phyloP scores from a whole-genome alignment of 23 tunicate genomes.

The Trididemnum nubilum region DNA sequence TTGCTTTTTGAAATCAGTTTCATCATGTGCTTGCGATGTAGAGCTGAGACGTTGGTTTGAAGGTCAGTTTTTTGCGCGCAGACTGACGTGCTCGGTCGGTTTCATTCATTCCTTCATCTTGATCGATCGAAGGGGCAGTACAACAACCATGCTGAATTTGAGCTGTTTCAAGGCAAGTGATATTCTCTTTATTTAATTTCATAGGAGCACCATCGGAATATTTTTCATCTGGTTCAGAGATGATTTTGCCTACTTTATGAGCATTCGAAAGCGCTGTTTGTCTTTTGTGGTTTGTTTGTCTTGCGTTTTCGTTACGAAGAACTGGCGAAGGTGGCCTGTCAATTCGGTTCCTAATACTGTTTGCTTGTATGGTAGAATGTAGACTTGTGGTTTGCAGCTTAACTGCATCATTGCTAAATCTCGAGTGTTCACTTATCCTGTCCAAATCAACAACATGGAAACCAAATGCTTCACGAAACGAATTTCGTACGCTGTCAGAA shows the following conservation, averaged over 20 bases:
- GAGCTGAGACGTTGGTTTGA: too few species aligned
- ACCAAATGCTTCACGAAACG: slow-evolving; percentile 89
- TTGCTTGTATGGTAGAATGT: not conserved
- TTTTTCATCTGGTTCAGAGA: not conserved
- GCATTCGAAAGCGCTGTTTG: too few species aligned
- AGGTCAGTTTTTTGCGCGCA: slow-evolving; percentile 1
- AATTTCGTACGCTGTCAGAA: slow-evolving; percentile 32
- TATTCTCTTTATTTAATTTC: too few species aligned
- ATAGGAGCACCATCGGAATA: not conserved
- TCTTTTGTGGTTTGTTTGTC: too few species aligned
- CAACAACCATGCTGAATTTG: too few species aligned
- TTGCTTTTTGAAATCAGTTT: too few species aligned
- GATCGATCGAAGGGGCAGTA: not conserved
- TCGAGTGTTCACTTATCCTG: not conserved
- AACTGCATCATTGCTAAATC: not conserved
- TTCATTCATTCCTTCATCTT: too few species aligned
- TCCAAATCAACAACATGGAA: slow-evolving; percentile 58
- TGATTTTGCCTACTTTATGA: not conserved
- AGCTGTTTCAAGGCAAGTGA: not conserved
- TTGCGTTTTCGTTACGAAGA: not conserved
- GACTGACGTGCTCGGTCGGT: not conserved
- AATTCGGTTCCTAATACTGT: not conserved
- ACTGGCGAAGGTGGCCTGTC: not conserved
- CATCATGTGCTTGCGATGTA: too few species aligned
- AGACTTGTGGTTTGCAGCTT: not conserved